These are phyloP conservation scores for Caenorhabditis sp. DNA, from an alignment of 2,888 invertebrate species.

Conservation along the genomic window DNA sequence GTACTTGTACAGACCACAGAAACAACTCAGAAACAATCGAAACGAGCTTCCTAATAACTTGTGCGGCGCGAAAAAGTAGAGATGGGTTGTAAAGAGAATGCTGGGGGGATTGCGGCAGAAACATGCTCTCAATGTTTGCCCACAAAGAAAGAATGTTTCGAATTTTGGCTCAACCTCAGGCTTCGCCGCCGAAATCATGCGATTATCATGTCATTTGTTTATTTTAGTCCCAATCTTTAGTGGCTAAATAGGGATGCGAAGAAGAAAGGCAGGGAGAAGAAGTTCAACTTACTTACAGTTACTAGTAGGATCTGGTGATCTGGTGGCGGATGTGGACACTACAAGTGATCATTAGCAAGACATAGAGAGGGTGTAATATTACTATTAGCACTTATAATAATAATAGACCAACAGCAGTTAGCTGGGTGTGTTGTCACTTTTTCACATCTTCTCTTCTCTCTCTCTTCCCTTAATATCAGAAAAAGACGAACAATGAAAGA, in stretches of 20 bases:
- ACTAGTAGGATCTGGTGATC: too few relatives aligned
- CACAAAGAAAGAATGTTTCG: conserved; percentile 47
- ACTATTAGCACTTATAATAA: conserved; percentile 37
- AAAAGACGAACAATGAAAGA: conserved; percentile 39
- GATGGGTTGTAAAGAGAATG: neutral
- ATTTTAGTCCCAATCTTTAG: conserved; percentile 22
- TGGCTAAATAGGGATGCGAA: too few relatives aligned
- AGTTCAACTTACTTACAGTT: too few relatives aligned
- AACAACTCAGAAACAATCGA: too few relatives aligned
- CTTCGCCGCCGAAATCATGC: conserved; percentile 37
- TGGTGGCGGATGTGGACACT: neutral
- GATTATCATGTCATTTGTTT: conserved; percentile 48
- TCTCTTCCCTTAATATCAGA: conserved; percentile 21
- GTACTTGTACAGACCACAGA: too few relatives aligned
- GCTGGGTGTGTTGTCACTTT: conserved; percentile 38
- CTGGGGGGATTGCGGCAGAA: conserved; percentile 13
- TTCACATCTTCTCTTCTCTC: conserved; percentile 9
- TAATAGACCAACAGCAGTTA: conserved; percentile 24
- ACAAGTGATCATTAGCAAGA: neutral
- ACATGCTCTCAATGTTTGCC: conserved; percentile 40
- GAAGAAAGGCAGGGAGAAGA: too few relatives aligned
- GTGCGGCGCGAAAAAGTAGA: neutral
- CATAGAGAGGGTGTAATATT: neutral
- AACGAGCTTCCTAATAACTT: neutral
- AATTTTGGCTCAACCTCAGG: conserved; percentile 24